Conservation (phyloP, 1,140 invertebrate species). For the Drosophila kepulauana region DNA sequence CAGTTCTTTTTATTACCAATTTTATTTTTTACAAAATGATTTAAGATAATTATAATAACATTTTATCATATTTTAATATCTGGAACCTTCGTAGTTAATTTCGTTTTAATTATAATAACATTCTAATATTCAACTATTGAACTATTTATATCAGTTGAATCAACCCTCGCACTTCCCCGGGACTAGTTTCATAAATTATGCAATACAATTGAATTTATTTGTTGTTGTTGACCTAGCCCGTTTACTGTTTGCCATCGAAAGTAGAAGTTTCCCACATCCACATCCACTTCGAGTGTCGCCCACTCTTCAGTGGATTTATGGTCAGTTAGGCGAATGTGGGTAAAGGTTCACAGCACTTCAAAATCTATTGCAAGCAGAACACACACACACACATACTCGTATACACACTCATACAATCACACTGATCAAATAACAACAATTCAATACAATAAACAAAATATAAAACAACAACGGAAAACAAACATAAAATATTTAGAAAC, state of each 20-base stretch:
- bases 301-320: slow-evolving; percentile 61
- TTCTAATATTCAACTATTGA: too few species aligned
- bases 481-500: slow-evolving; percentile 40
- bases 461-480: slow-evolving; percentile 26
- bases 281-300: slow-evolving; percentile 67
- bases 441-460: neutral
- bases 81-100: too few species aligned
- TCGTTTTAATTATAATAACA: too few species aligned
- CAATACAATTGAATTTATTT: slow-evolving; percentile 26
- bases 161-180: slow-evolving; percentile 23
- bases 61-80: too few species aligned
- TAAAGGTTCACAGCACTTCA: slow-evolving; percentile 62
- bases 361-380: slow-evolving; percentile 37
- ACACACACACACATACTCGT: neutral
- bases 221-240: slow-evolving; percentile 46
- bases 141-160: too few species aligned
- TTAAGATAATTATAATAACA: too few species aligned
- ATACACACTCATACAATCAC: neutral
- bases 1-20: too few species aligned
- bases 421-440: slow-evolving; percentile 29
- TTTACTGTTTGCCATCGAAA: slow-evolving; percentile 31
- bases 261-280: slow-evolving; percentile 57
- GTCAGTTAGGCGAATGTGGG: slow-evolving; percentile 29
- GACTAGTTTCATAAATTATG: slow-evolving; percentile 32
- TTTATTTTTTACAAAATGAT: too few species aligned